Base-by-base conservation (phyloP, 2,888 invertebrate species). In the Sarcophaga rosellei region DNA sequence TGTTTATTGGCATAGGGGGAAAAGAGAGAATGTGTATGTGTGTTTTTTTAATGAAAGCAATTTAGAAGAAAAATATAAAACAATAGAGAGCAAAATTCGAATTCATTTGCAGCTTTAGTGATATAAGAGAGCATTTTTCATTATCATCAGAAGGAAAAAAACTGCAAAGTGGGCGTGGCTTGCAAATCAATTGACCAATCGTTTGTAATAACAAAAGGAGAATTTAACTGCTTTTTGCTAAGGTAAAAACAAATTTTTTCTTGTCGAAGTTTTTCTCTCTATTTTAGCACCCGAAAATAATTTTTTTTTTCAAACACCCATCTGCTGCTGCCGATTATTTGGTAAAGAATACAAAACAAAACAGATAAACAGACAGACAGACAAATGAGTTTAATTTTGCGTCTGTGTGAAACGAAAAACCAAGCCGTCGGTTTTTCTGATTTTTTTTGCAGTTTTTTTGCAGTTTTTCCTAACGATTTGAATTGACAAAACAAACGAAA, bases 1-100 rank as follows among this genome's bases (percentile, higher is more conserved):
- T 35, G 1, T 25, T 35, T 35, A 1, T 1, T 17, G 61, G 47
- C 25, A 12, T 65, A 20, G 65, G 68, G 47, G 57, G 66, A 79
- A n/a, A n/a, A 68, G 59, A 61, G 73, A 61, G 69, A 91, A 89
- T 88, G 88, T 91, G 90, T 90, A 45, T 47, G 4, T 10, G 3
- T 47, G 0, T 2, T 17, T 12, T 12, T 15, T 53, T 15, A 4
- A 53, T 89, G 89, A 91, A 91, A 91, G 87, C 91, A 91, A 91
- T 92, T 91, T 92, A 89, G 35, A 35, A 35, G 35, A 35, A 35
- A 35, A 35, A 35, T 35, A 35, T 35, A 91, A 91, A 91, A 88
- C 91, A 91, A 91, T 92, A 92, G 91, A 89, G 88, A 88, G 88
- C 85, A 89, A 89, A 53, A 91, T 90, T 91, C 90, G 35, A 79